These are phyloP conservation scores for Harpalus rufipes DNA, from an alignment of 2,888 invertebrate species.

Conservation along the genomic window DNA sequence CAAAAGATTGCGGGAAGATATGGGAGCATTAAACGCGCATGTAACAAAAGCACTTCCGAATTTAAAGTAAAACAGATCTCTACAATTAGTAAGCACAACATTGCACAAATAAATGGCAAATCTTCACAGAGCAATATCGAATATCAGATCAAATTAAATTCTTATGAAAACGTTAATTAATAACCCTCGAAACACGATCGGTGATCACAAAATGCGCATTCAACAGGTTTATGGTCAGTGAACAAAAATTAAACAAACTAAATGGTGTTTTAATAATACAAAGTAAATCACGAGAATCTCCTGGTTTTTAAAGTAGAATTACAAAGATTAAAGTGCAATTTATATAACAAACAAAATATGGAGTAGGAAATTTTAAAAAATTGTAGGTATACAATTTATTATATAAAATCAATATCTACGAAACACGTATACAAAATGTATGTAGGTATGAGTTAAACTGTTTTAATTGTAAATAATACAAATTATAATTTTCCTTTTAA, in stretches of 20 bases:
- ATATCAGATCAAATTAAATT: constrained; percentile 63
- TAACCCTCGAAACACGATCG: constrained; percentile 32
- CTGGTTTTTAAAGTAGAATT: neutral
- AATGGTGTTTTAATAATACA: neutral
- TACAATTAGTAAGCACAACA: constrained; percentile 64
- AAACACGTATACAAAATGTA: too few species aligned
- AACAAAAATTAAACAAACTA: neutral
- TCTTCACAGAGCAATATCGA: constrained; percentile 66
- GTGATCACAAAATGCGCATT: constrained; percentile 5
- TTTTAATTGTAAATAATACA: too few species aligned
- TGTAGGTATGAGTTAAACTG: too few species aligned
- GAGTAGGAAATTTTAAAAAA: too few species aligned
- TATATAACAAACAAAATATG: too few species aligned
- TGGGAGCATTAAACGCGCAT: constrained; percentile 18
- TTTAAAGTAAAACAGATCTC: constrained; percentile 39
- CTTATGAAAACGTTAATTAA: constrained; percentile 65
- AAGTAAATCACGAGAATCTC: neutral
- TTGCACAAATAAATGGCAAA: constrained; percentile 64
- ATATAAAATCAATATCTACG: too few species aligned
- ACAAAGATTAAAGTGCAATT: too few species aligned
- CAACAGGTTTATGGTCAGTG: neutral
- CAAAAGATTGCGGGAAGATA: constrained; percentile 19
- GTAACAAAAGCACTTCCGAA: constrained; percentile 31
- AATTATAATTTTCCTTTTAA: too few species aligned
- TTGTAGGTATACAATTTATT: too few species aligned